phyloP scores from a whole-genome alignment of 2,113 vertebrate species.

The Megaleporinus macrocephalus region DNA sequence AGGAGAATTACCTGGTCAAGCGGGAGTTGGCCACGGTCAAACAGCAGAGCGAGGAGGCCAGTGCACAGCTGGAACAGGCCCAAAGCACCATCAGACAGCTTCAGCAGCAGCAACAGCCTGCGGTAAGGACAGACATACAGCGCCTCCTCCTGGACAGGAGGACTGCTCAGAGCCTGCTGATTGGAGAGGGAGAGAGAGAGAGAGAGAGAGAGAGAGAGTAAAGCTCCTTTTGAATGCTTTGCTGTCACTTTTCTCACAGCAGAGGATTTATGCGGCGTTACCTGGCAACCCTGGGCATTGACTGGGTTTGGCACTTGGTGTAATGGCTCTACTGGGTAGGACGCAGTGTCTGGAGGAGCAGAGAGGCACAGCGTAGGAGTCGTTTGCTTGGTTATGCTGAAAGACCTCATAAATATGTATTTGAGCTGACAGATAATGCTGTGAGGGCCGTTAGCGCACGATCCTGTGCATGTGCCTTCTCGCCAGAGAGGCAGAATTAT shows the following conservation, averaged over 20 bases:
- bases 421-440: constrained; percentile 33
- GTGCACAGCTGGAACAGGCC: constrained; percentile 94
- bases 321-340: constrained; percentile 58
- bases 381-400: constrained; percentile 51
- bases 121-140: constrained; percentile 86
- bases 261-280: neutral
- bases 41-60: constrained; percentile 96
- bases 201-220: neutral
- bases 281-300: constrained; percentile 36
- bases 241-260: neutral
- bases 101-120: constrained; percentile 83
- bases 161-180: constrained; percentile 41
- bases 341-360: constrained; percentile 40
- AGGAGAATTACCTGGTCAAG: constrained; percentile 99
- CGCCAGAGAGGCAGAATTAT: constrained; percentile 16
- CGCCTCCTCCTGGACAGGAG: constrained; percentile 38
- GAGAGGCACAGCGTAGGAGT: constrained; percentile 17
- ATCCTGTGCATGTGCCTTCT: constrained; percentile 34
- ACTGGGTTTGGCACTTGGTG: constrained; percentile 14
- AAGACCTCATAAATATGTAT: constrained; percentile 60
- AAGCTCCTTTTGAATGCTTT: constrained; percentile 15
- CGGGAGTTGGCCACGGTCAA: constrained; percentile 97
- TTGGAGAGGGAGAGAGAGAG: neutral
- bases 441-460: constrained; percentile 29
- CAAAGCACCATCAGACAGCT: constrained; percentile 92